Percentiles rank a stretch among this genome's conserved stretches.
phyloP scores from a whole-genome alignment of 2,113 vertebrate genomes.

The Girardinichthys multiradiatus region DNA sequence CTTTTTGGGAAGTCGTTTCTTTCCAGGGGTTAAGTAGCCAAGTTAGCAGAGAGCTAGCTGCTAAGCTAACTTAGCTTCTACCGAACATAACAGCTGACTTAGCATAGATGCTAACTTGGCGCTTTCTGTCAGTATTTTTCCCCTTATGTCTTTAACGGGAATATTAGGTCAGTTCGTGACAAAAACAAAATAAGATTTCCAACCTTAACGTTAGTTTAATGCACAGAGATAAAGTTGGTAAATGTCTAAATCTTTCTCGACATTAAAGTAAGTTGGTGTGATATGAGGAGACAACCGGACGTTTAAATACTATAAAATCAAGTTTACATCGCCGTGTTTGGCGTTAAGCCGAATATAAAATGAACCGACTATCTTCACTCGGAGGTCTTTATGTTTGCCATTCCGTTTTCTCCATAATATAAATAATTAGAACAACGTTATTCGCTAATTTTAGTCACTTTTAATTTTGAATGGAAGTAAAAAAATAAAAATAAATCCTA shows the following conservation, averaged over 20 bases:
- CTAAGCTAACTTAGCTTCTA: constrained; percentile 20
- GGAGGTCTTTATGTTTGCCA: too few species aligned
- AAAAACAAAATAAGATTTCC: neutral
- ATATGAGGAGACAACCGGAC: neutral
- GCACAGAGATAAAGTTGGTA: neutral
- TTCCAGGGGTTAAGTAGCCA: neutral
- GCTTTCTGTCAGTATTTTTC: neutral
- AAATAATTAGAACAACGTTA: too few species aligned
- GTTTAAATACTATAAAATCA: neutral
- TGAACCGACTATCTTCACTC: neutral
- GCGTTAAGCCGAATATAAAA: neutral
- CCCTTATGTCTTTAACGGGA: neutral
- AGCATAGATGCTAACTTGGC: constrained; percentile 9
- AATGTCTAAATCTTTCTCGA: neutral
- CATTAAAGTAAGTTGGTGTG: neutral
- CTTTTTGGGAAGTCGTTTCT: neutral
- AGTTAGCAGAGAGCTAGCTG: constrained; percentile 46
- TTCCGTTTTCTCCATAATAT: too few species aligned
- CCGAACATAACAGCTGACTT: constrained; percentile 11
- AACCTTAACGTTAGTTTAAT: too few species aligned
- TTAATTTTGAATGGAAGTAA: too few species aligned
- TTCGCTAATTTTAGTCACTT: too few species aligned
- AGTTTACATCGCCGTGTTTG: neutral
- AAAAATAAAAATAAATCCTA: too few species aligned
- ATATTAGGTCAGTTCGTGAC: neutral